phyloP scores from a whole-genome alignment of 2,888 invertebrate species.

The Smittia aterrima region DNA sequence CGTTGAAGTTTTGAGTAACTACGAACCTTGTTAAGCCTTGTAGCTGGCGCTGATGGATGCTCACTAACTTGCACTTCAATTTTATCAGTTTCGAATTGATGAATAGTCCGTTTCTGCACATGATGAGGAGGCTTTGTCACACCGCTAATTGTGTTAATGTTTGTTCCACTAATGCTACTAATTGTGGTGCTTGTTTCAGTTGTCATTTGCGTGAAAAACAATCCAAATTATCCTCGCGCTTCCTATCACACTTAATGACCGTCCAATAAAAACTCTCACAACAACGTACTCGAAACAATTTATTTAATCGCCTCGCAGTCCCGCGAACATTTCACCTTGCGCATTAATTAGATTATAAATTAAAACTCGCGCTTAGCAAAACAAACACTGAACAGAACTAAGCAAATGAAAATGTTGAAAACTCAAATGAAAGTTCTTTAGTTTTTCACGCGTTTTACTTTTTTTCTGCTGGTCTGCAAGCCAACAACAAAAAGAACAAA shows the following conservation, averaged over 20 bases:
- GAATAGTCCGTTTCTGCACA: constrained; percentile 13
- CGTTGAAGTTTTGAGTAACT: background rate
- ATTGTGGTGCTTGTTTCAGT: constrained; percentile 32
- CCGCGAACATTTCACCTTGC: background rate
- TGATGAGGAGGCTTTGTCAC: background rate
- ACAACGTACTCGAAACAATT: background rate
- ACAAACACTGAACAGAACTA: background rate
- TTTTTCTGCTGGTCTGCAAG: background rate
- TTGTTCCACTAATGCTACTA: constrained; percentile 38
- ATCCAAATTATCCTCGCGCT: background rate
- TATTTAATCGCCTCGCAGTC: background rate
- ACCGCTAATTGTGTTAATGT: constrained; percentile 19
- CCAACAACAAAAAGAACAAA: constrained; percentile 37
- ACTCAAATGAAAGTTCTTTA: background rate
- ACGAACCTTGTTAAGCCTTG: constrained; percentile 29
- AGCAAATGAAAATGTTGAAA: background rate
- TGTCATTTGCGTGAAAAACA: constrained; percentile 22
- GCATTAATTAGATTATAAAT: constrained; percentile 17
- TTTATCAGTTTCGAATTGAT: constrained; percentile 31
- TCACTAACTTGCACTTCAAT: constrained; percentile 30
- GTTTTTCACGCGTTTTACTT: background rate
- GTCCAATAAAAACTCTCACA: background rate
- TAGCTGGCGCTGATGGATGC: background rate
- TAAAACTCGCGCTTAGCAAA: background rate
- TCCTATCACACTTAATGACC: background rate